Base-by-base conservation (phyloP, 2,888 invertebrate species). In the Agelastica alni region DNA sequence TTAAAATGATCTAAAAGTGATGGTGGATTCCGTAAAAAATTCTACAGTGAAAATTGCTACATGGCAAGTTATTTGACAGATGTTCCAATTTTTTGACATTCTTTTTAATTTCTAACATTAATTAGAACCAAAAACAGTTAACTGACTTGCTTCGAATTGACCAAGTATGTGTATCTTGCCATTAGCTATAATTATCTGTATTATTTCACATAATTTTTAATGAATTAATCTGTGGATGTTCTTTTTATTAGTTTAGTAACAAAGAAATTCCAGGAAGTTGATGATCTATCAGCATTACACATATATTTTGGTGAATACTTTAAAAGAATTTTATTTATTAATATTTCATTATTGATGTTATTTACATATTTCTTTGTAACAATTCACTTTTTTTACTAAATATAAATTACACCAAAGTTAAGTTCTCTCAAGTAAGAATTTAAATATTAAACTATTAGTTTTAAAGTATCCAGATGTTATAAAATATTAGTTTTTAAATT, bases 11-110 rank as follows among this genome's bases (percentile, higher is more conserved):
- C 10, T n/a, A 6, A 45, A 49, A 39, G 42, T 28, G 17, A 45
- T 54, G 41, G 31, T 51, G 17, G 6, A 26, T 26, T 17, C 31
- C 18, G 36, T 22, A 32, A 10, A 41, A 31, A 34, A 37, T 42
- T 51, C 31, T 46, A n/a, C 26, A 42, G 36, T 30, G 22, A 34
- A 59, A 55, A 49, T 54, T 59, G 56, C 57, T 60, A 64, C 62
- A 64, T 65, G 66, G 63, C 63, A 63, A 48, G 58, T 12, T 67
- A 60, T 75, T 75, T 75, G 76, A 76, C 76, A 76, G 75, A 74
- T 76, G 75, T 74, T 75, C 66, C 61, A 62, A 64, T 70, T 69
- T 68, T 70, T 70, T 73, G 73, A 73, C 74, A 65, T 70, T 73
- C 64, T 52, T 48, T 51, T 51, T 49, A 48, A 58, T 52, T 47